Evolutionary conservation across 2,888 invertebrate species (phyloP).

Genomic region (Coleophora flavipennella): DNA sequence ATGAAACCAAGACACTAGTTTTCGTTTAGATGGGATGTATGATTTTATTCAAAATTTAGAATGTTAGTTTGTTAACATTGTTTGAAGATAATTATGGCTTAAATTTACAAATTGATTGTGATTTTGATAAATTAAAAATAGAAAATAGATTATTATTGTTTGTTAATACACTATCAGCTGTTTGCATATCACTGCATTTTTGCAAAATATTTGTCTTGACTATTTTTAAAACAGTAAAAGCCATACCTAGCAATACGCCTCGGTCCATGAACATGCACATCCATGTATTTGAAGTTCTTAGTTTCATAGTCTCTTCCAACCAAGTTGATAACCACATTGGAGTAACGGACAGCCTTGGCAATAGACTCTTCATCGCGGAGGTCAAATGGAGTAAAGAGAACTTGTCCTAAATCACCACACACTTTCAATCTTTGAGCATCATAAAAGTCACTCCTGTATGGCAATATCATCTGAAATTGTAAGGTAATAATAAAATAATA

Average conservation of each 20-base stretch:
- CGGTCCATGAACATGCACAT: constrained; percentile 91
- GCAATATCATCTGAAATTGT: constrained; percentile 84
- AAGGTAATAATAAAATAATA: no score
- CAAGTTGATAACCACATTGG: constrained; percentile 97
- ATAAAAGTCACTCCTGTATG: constrained; percentile 91
- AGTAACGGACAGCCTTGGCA: constrained; percentile 88
- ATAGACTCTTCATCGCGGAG: constrained; percentile 90
- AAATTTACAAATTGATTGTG: no score
- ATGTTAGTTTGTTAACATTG: no score
- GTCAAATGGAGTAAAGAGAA: constrained; percentile 89
- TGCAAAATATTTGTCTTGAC: no score
- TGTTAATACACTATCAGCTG: no score
- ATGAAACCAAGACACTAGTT: no score
- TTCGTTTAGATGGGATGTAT: no score
- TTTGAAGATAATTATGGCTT: no score
- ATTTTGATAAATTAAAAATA: no score
- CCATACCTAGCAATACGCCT: constrained; percentile 82
- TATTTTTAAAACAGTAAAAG: not conserved
- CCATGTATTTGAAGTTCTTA: constrained; percentile 87
- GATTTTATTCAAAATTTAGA: no score
- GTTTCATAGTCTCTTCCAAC: constrained; percentile 95
- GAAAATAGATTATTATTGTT: no score
- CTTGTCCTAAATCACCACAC: constrained; percentile 95
- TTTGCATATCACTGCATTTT: no score
- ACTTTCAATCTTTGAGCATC: constrained; percentile 85